Base-by-base conservation (phyloP, 2,888 invertebrate species). In the Lobophora halterata region DNA sequence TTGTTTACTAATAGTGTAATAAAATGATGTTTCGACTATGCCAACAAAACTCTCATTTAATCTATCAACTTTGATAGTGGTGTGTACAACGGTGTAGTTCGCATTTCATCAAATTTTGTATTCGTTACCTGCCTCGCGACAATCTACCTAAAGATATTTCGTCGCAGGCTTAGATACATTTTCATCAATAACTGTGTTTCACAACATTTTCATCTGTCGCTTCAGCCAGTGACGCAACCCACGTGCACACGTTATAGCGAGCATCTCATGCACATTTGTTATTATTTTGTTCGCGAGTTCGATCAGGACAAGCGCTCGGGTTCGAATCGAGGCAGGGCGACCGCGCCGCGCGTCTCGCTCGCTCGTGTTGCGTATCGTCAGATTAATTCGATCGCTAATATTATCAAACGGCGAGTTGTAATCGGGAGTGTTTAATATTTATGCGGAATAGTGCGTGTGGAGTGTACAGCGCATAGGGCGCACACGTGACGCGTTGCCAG, bases 281-380 rank as follows among this genome's bases (percentile, higher is more conserved):
- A 89, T 91, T 91, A 91, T 91, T 91, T 91, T 91, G 90, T 87
- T 88, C 86, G 83, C 82, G 88, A 90, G 89, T 89, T 90, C 90
- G 90, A 89, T 90, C 89, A 88, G 67, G 62, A 88, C 66, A 64
- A 71, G 68, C 72, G 70, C 75, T 71, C 65, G 68, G 66, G 69
- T 67, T 79, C 68, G 71, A 67, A 71, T 69, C 70, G 79, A 72
- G 73, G 72, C 69, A 71, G 74, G 70, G 71, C 71, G 74, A 74
- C 73, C 73, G 76, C 68, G 73, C 73, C 67, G 71, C 70, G 68
- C 71, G 73, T 74, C 65, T 73, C 71, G 70, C 65, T 77, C 70
- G 66, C 69, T 70, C 70, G 54, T 57, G 62, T 68, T 61, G 68
- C 65, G 60, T 71, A 69, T 55, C 50, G 52, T 62, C 59, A 62